Percentiles rank a stretch among this genome's conserved stretches.
Conservation (phyloP, 2,113 vertebrate species). For the Regulus satrapa region DNA sequence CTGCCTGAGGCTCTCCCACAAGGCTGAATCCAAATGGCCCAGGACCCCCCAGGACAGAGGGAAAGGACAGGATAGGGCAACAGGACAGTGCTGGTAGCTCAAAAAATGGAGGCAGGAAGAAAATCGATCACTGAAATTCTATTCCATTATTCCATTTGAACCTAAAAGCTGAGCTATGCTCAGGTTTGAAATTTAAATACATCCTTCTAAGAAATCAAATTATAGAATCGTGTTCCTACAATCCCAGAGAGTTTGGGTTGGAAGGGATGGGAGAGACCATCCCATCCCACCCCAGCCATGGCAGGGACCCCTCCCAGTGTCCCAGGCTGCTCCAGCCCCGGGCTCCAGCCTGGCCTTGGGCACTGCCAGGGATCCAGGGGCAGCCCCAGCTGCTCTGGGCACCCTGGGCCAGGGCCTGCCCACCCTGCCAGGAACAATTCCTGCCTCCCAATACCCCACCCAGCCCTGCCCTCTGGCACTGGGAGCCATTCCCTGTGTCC, state of each 20-base stretch:
- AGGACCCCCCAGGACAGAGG: not conserved
- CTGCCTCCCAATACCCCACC: not conserved
- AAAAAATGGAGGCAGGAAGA: not conserved
- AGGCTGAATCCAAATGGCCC: not conserved
- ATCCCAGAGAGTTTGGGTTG: not conserved
- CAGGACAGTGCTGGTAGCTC: too few species aligned
- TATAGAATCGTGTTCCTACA: not conserved
- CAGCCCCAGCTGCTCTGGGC: not conserved
- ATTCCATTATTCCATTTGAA: not conserved
- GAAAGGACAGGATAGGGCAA: not conserved
- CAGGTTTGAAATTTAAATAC: not conserved
- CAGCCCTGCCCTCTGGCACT: fast-evolving
- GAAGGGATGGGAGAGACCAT: not conserved
- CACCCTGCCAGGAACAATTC: not conserved
- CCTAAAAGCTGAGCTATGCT: not conserved
- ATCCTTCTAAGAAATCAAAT: not conserved
- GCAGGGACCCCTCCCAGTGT: not conserved
- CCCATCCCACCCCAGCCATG: not conserved
- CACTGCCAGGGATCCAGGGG: not conserved
- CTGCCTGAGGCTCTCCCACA: not conserved
- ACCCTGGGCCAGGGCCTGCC: not conserved
- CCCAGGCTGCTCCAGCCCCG: not conserved
- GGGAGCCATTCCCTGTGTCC: not conserved
- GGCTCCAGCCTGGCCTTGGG: fast-evolving
- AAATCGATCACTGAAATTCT: fast-evolving